These are phyloP conservation scores for Noctilio leporinus DNA, from an alignment of 2,113 vertebrate genomes.

Conservation along the genomic window DNA sequence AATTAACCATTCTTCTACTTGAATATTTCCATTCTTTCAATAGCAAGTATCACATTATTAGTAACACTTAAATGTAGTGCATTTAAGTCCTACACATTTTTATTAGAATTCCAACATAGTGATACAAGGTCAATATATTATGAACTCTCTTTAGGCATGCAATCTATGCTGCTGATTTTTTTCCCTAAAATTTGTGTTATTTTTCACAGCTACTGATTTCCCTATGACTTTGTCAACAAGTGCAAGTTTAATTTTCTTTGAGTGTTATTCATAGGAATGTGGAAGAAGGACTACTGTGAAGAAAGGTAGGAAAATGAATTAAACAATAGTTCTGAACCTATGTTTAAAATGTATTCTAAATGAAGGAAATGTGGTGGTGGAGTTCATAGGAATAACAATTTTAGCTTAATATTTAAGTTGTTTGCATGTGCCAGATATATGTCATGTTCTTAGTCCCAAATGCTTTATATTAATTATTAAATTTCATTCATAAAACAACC, in stretches of 20 bases:
- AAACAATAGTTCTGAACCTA: neutral
- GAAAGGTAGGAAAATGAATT: neutral
- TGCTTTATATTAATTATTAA: neutral
- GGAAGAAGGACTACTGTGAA: neutral
- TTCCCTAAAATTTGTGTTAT: neutral
- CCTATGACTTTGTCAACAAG: neutral
- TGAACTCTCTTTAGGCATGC: neutral
- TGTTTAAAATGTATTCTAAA: neutral
- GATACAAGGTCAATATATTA: neutral
- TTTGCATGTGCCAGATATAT: neutral
- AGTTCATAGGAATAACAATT: neutral
- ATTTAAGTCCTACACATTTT: neutral
- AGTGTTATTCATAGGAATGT: neutral
- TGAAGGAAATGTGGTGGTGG: neutral
- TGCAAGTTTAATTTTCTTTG: neutral
- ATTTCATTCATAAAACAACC: neutral
- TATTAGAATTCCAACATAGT: neutral
- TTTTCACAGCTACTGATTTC: neutral
- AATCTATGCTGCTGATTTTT: neutral
- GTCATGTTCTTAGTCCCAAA: neutral
- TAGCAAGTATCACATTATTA: neutral
- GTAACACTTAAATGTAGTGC: neutral
- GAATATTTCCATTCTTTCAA: neutral
- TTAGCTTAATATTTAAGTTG: neutral
- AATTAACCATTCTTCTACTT: conserved; percentile 12